Conservation (phyloP, 1,140 invertebrate genomes). For the Rhopalosiphum padi region DNA sequence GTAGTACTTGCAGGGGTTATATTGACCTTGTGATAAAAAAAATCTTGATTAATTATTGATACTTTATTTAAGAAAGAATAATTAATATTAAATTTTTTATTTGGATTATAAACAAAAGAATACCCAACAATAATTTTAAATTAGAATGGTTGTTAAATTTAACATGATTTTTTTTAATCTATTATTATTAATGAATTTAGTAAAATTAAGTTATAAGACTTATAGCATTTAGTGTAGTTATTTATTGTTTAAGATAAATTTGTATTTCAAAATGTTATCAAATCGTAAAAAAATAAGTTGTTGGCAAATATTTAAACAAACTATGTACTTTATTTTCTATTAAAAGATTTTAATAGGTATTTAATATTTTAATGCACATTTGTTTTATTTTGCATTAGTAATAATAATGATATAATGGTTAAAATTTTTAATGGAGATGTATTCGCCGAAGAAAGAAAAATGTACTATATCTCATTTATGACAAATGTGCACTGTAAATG, state of each 20-base stretch:
- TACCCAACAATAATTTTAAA: not conserved
- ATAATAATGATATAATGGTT: not conserved
- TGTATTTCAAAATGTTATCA: not conserved
- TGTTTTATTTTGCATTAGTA: not conserved
- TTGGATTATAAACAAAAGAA: not conserved
- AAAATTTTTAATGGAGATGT: not conserved
- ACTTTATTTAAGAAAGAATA: not conserved
- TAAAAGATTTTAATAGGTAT: not conserved
- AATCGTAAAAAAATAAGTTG: not conserved
- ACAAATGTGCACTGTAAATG: not conserved
- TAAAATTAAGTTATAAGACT: not conserved
- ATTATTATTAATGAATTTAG: not conserved
- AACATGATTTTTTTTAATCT: not conserved
- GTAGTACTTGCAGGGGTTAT: not conserved
- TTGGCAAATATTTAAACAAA: not conserved
- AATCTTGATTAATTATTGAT: not conserved
- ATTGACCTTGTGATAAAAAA: conserved; percentile 10
- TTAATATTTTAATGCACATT: not conserved
- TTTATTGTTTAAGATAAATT: not conserved
- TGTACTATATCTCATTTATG: not conserved
- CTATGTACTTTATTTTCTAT: not conserved
- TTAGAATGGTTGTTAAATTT: not conserved
- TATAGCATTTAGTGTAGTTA: not conserved
- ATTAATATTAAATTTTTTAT: not conserved
- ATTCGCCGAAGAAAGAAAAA: not conserved